Base-by-base conservation (phyloP, 2,888 invertebrate genomes). In the Panzeria rudis region DNA sequence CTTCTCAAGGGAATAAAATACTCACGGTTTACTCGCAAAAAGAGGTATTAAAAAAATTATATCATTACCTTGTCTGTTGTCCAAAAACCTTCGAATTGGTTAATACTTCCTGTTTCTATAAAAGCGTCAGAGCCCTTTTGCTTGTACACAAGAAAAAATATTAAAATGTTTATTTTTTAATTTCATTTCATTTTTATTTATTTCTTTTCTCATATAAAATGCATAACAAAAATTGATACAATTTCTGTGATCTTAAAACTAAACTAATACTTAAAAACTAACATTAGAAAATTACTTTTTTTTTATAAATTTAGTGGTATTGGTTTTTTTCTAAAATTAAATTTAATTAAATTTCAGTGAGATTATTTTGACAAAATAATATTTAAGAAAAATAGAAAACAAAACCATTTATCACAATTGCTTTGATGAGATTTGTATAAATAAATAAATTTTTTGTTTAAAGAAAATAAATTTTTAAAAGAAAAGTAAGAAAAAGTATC, bases 321-420 rank as follows among this genome's bases (percentile, higher is more conserved):
- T 41, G 20, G 29, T 62, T 52, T 54, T 56, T 25, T 35, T 59
- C 64, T 38, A 73, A 29, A 44, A 56, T 68, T 32, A 69, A 41
- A 69, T 59, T 62, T 50, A 41, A 25, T 68, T 62, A 32, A 72
- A 71, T 73, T 81, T 61, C 4, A 44, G 17, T 66, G 17, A 59
- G 13, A 66, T 52, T 83, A 83, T 50, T 59, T 79, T 79, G 64
- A 32, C 52, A 82, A 73, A 72, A 76, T 64, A 75, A 86, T 56
- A 83, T 56, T 35, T 41, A 56, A 17, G n/a, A 56, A 83, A 76
- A 62, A 59, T 62, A 56, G 50, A 72, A 76, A 77, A 82, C 84
- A 79, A 90, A 90, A 90, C 88, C 87, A 88, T 87, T 89, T 90
- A 90, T 90, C 90, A 90, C 90, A 90, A 91, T 91, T 88, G 91